Evolutionary conservation across 2,888 invertebrate genomes (phyloP), one percentile per base, ranked within the genome.

Genomic region (Eulithis testata): DNA sequence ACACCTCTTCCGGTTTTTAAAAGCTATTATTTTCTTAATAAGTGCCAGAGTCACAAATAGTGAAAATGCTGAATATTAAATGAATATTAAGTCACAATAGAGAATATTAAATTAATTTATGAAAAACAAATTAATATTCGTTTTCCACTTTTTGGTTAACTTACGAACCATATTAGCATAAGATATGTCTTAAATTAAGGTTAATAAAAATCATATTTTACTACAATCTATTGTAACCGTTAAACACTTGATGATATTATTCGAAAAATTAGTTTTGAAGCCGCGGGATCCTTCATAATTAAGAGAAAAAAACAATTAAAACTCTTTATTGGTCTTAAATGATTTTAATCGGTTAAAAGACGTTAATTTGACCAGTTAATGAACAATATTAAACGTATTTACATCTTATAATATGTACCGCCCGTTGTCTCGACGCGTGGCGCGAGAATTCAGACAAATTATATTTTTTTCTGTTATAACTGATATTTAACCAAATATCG

Each of bases 391-490:
- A 63, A 53, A 55, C 49, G 50, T 67, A 69, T 71, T 73, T 64
- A 69, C 63, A 73, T 69, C 61, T 63, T 67, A 55, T 66, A 68
- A 66, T 67, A 63, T 55, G 52, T 55, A 73, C 78, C 78, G 71
- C 77, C 77, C 76, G 78, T 72, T 56, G 75, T 31, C 61, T 54
- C 69, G 66, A 76, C 78, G 71, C 79, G 70, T 54, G 74, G 82
- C 68, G 84, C 81, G 84, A 84, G 84, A 87, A 85, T 83, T 69
- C 68, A 77, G 77, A 88, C 88, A 87, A 83, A 86, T 88, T 86
- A 84, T 78, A 68, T 60, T 63, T 11, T 49, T 21, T 49, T 21
- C 9, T 8, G 5, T 21, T 11, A 3, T 9, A 9, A n/a, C 11
- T 4, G 44, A 31, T 31, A 31, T 40, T 6, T 11, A 49, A 49